Percentiles rank a stretch among this genome's conserved stretches.
These are phyloP conservation scores for Rhingia campestris DNA, from an alignment of 2,888 invertebrate species.

Conservation along the genomic window DNA sequence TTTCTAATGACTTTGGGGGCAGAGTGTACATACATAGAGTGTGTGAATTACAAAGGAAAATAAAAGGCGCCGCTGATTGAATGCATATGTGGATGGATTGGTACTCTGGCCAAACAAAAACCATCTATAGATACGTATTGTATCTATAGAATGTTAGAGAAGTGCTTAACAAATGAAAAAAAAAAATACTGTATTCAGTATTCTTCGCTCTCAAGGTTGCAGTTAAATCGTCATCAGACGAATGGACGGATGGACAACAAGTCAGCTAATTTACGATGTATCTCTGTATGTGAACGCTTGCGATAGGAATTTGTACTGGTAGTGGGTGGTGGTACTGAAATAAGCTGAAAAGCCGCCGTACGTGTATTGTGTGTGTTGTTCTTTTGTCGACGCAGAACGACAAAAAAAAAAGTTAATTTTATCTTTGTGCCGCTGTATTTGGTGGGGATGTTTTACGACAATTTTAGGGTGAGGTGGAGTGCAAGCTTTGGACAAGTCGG, in stretches of 20 bases:
- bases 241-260: slow-evolving; percentile 62
- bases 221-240: slow-evolving; percentile 70
- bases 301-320: slow-evolving; percentile 25
- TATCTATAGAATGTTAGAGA: slow-evolving; percentile 65
- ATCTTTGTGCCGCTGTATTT: slow-evolving; percentile 43
- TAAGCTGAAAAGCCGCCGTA: slow-evolving; percentile 50
- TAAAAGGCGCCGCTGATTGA: slow-evolving; percentile 72
- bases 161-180: slow-evolving; percentile 65
- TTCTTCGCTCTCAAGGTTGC: slow-evolving; percentile 71
- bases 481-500: slow-evolving; percentile 44
- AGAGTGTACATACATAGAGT: slow-evolving; percentile 3
- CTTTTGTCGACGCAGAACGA: slow-evolving; percentile 54
- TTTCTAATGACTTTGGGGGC: slow-evolving; percentile 39
- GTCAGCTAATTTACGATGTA: slow-evolving; percentile 67
- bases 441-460: slow-evolving; percentile 9
- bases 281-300: slow-evolving; percentile 36
- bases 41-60: slow-evolving; percentile 64
- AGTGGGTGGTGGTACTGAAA: slow-evolving; percentile 40
- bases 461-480: slow-evolving; percentile 27
- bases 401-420: slow-evolving; percentile 72
- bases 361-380: slow-evolving; percentile 48
- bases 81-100: slow-evolving; percentile 63
- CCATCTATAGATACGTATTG: slow-evolving; percentile 40
- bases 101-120: slow-evolving; percentile 31
- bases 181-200: slow-evolving; percentile 30